Percentiles rank a stretch among this genome's conserved stretches.
These are phyloP conservation scores for Echeneis naucrates DNA, from an alignment of 2,797 vertebrate species.

Conservation along the genomic window DNA sequence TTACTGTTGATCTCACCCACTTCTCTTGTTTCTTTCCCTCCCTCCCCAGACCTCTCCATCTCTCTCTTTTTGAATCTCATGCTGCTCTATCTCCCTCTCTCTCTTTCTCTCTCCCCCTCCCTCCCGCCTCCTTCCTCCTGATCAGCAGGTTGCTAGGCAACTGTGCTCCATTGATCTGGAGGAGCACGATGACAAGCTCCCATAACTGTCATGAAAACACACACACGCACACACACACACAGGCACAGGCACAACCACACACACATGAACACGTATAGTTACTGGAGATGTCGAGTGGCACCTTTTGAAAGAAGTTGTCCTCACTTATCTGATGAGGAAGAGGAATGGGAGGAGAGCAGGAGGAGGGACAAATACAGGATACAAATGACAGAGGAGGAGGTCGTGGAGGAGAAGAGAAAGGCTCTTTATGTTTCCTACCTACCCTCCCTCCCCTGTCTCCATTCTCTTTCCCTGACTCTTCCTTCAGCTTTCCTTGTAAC, in stretches of 20 bases:
- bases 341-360: constrained; percentile 59
- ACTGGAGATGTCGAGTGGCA: constrained; percentile 69
- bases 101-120: constrained; percentile 41
- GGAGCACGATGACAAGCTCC: constrained; percentile 84
- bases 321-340: constrained; percentile 74
- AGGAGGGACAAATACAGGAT: constrained; percentile 65
- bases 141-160: constrained; percentile 88
- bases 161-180: constrained; percentile 87
- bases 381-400: constrained; percentile 63
- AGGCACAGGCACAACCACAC: too few species aligned
- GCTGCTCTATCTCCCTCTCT: constrained; percentile 34
- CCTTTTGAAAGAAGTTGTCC: constrained; percentile 69
- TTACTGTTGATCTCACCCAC: constrained; percentile 77
- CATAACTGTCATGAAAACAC: constrained; percentile 82
- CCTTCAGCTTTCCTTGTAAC: constrained; percentile 53
- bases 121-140: constrained; percentile 68
- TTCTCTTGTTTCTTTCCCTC: constrained; percentile 63
- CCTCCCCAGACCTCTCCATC: constrained; percentile 65
- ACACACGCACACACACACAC: constrained; percentile 15
- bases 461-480: constrained; percentile 56
- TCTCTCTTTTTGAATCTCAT: constrained; percentile 72
- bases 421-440: constrained; percentile 60
- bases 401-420: constrained; percentile 50
- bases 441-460: constrained; percentile 28
- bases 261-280: constrained; percentile 56